Percentiles rank a stretch among this genome's conserved stretches.
Evolutionary conservation across 2,113 vertebrate species (phyloP).

Genomic region (Arenaria interpres): DNA sequence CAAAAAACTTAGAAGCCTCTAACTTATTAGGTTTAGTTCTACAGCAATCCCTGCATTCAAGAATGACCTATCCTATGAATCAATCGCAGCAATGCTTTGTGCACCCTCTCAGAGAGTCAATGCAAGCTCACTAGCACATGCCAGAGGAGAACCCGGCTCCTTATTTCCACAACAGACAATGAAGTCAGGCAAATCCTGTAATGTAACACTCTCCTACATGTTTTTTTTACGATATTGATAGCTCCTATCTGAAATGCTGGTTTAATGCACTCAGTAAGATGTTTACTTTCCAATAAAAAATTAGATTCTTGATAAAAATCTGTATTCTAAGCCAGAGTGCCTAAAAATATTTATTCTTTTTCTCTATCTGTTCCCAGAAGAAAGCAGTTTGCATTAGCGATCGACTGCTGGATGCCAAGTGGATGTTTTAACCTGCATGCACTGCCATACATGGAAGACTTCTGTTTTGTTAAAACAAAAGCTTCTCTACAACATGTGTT

Average conservation of each 20-base stretch:
- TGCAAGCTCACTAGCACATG: background rate
- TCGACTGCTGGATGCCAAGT: background rate
- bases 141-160: background rate
- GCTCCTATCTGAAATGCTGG: background rate
- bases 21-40: background rate
- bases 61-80: background rate
- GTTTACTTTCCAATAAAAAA: background rate
- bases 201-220: background rate
- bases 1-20: background rate
- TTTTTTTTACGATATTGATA: background rate
- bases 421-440: background rate
- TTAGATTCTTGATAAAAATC: background rate
- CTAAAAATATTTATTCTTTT: background rate
- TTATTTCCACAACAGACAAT: background rate
- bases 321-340: background rate
- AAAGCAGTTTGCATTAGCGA: background rate
- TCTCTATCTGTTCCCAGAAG: background rate
- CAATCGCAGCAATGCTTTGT: background rate
- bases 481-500: background rate
- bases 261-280: background rate
- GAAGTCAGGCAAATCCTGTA: background rate
- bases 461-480: background rate
- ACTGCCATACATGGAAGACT: background rate
- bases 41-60: background rate
- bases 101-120: background rate